Evolutionary conservation across 2,888 invertebrate genomes (phyloP).

Genomic region (Drosophila paranaensis): DNA sequence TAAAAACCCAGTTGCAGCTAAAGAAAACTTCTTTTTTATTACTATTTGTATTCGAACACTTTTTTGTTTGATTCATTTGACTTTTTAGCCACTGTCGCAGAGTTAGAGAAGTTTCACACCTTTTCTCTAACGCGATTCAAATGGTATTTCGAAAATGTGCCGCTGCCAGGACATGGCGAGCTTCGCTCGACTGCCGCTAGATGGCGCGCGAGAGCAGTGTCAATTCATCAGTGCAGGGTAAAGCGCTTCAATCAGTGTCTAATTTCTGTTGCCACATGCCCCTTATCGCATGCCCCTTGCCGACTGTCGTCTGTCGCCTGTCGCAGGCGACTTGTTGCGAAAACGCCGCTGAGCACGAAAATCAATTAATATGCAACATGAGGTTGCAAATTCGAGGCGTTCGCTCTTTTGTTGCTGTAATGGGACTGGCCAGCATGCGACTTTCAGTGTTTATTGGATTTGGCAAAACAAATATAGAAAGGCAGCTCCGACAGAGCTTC

Average conservation of each 20-base stretch:
- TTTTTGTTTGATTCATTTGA: too few relatives aligned
- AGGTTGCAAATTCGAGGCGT: conserved; percentile 61
- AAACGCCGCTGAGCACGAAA: conserved; percentile 60
- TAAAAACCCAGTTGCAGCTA: neutral
- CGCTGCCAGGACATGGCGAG: conserved; percentile 29
- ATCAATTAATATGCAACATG: conserved; percentile 77
- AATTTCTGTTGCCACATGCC: conserved; percentile 1
- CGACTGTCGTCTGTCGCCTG: too few relatives aligned
- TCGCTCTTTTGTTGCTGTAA: conserved; percentile 39
- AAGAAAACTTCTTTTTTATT: neutral
- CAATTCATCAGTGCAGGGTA: conserved; percentile 23
- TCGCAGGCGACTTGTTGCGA: conserved; percentile 1
- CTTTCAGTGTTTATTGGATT: conserved; percentile 74
- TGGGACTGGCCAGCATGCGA: conserved; percentile 59
- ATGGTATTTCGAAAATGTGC: conserved; percentile 18
- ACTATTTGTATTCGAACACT: neutral
- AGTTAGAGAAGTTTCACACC: conserved; percentile 61
- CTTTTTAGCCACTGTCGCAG: conserved; percentile 21
- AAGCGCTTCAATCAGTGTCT: conserved; percentile 32
- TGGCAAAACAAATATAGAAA: conserved; percentile 37
- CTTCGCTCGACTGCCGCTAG: conserved; percentile 30
- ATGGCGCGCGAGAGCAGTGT: conserved; percentile 43
- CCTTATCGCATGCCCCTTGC: neutral
- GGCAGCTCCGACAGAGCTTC: conserved; percentile 18
- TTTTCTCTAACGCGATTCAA: conserved; percentile 59